Evolutionary conservation across 2,113 vertebrate species (phyloP), one percentile per base, ranked within the genome.

Genomic region (Vimba vimba): DNA sequence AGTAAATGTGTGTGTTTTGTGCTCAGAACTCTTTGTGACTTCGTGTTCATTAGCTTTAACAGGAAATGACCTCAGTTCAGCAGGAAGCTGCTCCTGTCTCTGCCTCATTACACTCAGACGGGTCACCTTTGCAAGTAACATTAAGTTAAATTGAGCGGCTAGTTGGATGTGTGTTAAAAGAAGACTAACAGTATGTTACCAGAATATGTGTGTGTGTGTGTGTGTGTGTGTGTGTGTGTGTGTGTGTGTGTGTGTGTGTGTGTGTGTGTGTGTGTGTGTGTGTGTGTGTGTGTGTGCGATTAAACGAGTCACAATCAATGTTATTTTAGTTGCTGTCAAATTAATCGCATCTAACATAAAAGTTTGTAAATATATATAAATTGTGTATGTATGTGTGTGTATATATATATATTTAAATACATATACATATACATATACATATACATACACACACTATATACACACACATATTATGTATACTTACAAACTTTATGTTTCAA

Each of bases 11-110:
- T 69, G 66, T 69, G 33, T 71, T 71, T 71, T 43, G 36, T 11
- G 19, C 68, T 43, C 69, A 23, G 69, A 43, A 73, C 4, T 36
- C 6, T 43, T 43, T 39, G 19, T 73, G 69, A 73, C 36, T 33
- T 69, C 39, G 36, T 71, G 33, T 43, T 43, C 33, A 21, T 43
- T 21, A 71, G 19, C 33, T 43, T 39, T 19, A 39, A 71, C 33
- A 71, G 68, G 68, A 71, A 43, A 39, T 71, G 68, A 71, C 68
- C 68, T 43, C 36, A 71, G 33, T 71, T 71, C 68, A 43, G 68
- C 68, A 71, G 68, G 68, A 71, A 43, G 68, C 33, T 23, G 68
- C 33, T 11, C 68, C 68, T 39, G 68, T 71, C 68, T 1, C 66
- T 69, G 66, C 68, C 33, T 43, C 68, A 71, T 71, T 71, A 71